phyloP scores from a whole-genome alignment of 2,888 invertebrate species.

The Drosophila meridionalis region DNA sequence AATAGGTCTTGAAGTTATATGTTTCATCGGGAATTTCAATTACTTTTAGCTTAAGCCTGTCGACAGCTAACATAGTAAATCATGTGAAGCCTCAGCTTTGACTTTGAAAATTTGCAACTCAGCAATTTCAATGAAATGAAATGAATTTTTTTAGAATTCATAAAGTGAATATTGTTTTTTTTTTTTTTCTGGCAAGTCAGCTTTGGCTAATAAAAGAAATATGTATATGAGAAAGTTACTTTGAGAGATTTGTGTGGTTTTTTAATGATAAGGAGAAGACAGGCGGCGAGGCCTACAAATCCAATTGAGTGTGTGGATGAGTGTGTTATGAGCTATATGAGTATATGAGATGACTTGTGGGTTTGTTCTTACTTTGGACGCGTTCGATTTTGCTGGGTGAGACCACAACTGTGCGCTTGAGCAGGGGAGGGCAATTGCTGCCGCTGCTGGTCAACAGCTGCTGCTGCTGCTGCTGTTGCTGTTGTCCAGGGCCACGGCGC shows the following conservation, averaged over 20 bases:
- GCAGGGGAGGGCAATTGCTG: constrained; percentile 55
- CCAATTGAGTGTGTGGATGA: constrained; percentile 48
- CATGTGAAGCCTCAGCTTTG: background rate
- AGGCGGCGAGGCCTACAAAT: constrained; percentile 31
- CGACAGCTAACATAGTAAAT: constrained; percentile 3
- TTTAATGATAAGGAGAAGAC: constrained; percentile 32
- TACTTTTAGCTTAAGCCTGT: background rate
- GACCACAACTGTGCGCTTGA: constrained; percentile 65
- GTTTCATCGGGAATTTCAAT: background rate
- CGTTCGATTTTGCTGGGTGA: constrained; percentile 69
- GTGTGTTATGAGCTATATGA: constrained; percentile 21
- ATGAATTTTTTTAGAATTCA: constrained; percentile 9
- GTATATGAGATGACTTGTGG: constrained; percentile 54
- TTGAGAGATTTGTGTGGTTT: constrained; percentile 12
- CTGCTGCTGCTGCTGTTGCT: constrained; percentile 35
- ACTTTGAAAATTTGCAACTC: constrained; percentile 41
- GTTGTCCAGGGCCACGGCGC: constrained; percentile 60
- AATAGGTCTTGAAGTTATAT: background rate
- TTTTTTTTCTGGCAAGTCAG: constrained; percentile 44
- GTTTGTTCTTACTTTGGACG: constrained; percentile 81
- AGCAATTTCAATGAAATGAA: constrained; percentile 37
- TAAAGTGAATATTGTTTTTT: background rate
- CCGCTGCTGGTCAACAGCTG: constrained; percentile 34
- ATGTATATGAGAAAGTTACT: constrained; percentile 30
- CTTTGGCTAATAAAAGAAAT: constrained; percentile 44